A percentile compares a stretch with the other conserved stretches of the same genome.
Evolutionary conservation across 2,888 invertebrate genomes (phyloP).

Genomic region (Aleiodes alternator): DNA sequence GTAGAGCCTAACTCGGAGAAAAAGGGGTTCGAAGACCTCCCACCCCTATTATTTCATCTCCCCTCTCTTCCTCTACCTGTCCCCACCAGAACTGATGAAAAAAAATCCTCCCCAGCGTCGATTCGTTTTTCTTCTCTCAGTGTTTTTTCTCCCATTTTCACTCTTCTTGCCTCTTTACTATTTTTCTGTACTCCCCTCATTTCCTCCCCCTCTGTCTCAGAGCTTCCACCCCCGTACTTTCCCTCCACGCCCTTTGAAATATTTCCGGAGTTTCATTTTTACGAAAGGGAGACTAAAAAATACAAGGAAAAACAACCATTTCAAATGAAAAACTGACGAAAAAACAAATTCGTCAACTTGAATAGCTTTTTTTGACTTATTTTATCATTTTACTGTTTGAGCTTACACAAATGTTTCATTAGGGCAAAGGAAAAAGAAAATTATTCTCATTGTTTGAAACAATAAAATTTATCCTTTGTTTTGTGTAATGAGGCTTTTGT

Average conservation of each 20-base stretch:
- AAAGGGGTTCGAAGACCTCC: conserved; percentile 67
- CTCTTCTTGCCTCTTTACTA: conserved; percentile 15
- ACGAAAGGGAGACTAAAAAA: background rate
- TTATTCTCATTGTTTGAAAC: too few species aligned
- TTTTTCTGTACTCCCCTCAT: background rate
- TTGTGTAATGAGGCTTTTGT: too few species aligned
- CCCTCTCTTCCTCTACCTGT: conserved; percentile 21
- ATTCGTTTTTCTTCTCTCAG: too few species aligned
- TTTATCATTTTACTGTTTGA: too few species aligned
- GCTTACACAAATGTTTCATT: too few species aligned
- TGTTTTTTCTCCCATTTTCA: conserved; percentile 13
- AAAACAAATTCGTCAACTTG: too few species aligned
- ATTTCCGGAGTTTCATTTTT: background rate
- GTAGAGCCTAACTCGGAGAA: conserved; percentile 51
- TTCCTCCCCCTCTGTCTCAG: too few species aligned
- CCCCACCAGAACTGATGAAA: too few species aligned
- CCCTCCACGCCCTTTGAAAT: conserved; percentile 7
- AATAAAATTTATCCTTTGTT: too few species aligned
- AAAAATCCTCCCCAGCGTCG: too few species aligned
- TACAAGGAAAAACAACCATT: background rate
- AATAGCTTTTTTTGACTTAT: too few species aligned
- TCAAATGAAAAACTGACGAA: background rate
- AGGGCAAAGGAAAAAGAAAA: too few species aligned
- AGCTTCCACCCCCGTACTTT: background rate
- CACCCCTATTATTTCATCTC: conserved; percentile 34